Evolutionary conservation across 1,140 invertebrate genomes (phyloP), one percentile per base, ranked within the genome.

Genomic region (Bombus haemorrhoidalis): DNA sequence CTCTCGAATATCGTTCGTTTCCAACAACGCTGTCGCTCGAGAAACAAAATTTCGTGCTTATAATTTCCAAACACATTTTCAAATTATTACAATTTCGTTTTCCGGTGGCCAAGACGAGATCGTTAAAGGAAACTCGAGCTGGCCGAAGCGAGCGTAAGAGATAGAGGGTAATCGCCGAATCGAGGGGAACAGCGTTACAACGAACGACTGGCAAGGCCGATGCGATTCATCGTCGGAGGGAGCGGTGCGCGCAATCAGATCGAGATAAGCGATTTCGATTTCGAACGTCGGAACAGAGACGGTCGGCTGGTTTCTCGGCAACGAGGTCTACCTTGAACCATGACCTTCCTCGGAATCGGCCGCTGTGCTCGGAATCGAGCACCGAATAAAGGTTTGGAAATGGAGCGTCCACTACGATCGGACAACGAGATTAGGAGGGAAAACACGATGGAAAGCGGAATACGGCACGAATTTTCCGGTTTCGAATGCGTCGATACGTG

Each of bases 281-380:
- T 74, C n/a, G n/a, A 77, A 86, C 64, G 57, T 37, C 34, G n/a
- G n/a, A n/a, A n/a, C n/a, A 47, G 39, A 43, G 57, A 47, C n/a
- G 66, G 47, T 69, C 80, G 89, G 72, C 57, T 32, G 62, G 57
- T 79, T 34, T 84, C 69, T 66, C 41, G 43, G 68, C 79, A 47
- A 64, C 75, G 47, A 22, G 32, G 66, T 77, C 43, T 32, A 81
- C 78, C 86, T 90, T 91, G 90, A 91, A 90, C 90, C 85, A 79
- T 91, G 86, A 91, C 90, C 90, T 91, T 91, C 85, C 79, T 43
- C 22, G 72, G 81, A 83, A 89, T 83, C 68, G 87, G 57, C 34
- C 28, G 75, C 18, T n/a, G n/a, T n/a, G n/a, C n/a, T n/a, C n/a
- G n/a, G n/a, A n/a, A n/a, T n/a, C n/a, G 39, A 18, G n/a, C 75